These are phyloP conservation scores for Elephantulus edwardii DNA, from an alignment of 2,113 vertebrate species.

Conservation along the genomic window DNA sequence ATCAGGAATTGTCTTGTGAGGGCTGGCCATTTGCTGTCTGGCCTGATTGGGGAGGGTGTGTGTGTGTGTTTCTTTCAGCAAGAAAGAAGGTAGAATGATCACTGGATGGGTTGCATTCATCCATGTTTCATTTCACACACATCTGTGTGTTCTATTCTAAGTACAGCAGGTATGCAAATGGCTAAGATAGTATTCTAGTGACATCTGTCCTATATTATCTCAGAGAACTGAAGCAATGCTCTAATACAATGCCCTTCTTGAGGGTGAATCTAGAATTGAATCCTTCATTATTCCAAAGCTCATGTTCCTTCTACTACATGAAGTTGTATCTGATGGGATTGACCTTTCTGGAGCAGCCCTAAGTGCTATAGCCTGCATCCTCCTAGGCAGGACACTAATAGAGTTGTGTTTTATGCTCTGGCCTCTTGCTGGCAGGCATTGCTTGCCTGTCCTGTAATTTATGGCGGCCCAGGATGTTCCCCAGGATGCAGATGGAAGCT, in stretches of 20 bases:
- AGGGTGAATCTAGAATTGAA: neutral
- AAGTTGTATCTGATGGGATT: neutral
- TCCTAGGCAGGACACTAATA: neutral
- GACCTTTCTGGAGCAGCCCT: neutral
- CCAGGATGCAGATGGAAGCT: slow-evolving; percentile 36
- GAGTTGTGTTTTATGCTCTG: neutral
- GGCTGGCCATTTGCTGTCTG: neutral
- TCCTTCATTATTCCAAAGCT: neutral
- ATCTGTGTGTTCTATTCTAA: neutral
- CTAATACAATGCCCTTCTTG: neutral
- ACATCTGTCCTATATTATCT: neutral
- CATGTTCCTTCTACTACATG: neutral
- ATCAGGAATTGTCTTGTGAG: neutral
- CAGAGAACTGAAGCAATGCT: neutral
- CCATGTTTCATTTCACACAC: neutral
- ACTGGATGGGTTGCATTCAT: neutral
- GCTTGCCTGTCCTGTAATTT: neutral
- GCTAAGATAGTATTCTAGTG: neutral
- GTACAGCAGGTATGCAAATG: neutral
- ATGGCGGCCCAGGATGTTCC: neutral
- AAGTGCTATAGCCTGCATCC: neutral
- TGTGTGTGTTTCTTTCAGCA: neutral
- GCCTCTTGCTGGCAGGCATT: neutral
- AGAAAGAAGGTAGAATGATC: neutral
- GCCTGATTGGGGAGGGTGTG: neutral